Percentiles rank a stretch among this genome's conserved stretches.
Evolutionary conservation across 2,888 invertebrate species (phyloP).

Genomic region (Chaetogeoica ovagalla): DNA sequence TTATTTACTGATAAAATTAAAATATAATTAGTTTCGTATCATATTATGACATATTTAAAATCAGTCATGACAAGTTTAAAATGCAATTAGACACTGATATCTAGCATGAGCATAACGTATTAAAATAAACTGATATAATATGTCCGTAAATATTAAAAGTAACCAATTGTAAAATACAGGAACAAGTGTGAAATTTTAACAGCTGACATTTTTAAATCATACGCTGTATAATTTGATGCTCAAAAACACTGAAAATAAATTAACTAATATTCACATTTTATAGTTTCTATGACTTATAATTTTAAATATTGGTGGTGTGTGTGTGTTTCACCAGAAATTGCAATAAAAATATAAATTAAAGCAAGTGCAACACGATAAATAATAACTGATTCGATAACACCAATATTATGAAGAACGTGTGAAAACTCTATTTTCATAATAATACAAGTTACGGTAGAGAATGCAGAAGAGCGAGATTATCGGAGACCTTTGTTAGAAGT

Average conservation of each 20-base stretch:
- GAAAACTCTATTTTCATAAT: no score
- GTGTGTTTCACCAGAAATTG: not conserved
- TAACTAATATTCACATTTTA: not conserved
- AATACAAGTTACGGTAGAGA: no score
- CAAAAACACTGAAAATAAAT: not conserved
- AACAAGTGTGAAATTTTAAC: no score
- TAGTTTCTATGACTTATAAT: not conserved
- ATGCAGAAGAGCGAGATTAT: no score
- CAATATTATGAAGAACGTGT: no score
- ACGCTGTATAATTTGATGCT: no score
- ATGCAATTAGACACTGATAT: not conserved
- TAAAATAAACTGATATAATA: not conserved
- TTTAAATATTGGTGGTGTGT: no score
- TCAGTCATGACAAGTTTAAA: not conserved
- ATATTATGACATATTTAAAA: not conserved
- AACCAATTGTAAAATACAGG: not conserved
- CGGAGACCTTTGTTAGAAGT: no score
- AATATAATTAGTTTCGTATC: not conserved
- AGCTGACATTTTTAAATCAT: no score
- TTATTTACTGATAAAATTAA: not conserved
- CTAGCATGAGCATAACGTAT: not conserved
- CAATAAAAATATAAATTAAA: no score
- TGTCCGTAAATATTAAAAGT: not conserved
- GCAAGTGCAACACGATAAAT: no score
- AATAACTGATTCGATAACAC: no score